Evolutionary conservation across 2,888 invertebrate genomes (phyloP), one percentile per base, ranked within the genome.

Genomic region (Blera fallax): DNA sequence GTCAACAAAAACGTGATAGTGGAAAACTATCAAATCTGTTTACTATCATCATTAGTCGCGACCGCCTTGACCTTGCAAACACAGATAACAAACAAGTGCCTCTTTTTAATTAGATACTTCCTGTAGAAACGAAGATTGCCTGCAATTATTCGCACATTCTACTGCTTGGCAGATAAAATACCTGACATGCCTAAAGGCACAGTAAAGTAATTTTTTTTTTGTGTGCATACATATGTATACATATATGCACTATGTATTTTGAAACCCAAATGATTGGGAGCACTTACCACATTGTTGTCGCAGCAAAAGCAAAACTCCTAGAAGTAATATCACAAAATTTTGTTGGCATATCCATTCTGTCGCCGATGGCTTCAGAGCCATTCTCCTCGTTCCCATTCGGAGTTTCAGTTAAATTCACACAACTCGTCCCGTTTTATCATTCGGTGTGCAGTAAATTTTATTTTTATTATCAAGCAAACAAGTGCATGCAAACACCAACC

Each of bases 221-320:
- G n/a, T n/a, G n/a, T n/a, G n/a, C n/a, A n/a, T n/a, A n/a, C n/a
- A n/a, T n/a, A n/a, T n/a, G n/a, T n/a, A n/a, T n/a, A n/a, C n/a
- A n/a, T n/a, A n/a, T n/a, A n/a, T n/a, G n/a, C n/a, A n/a, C 8
- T 40, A 27, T 27, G 24, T 40, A n/a, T n/a, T n/a, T n/a, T n/a
- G n/a, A n/a, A n/a, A n/a, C n/a, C n/a, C n/a, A n/a, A n/a, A n/a
- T n/a, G n/a, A n/a, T n/a, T n/a, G n/a, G n/a, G n/a, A n/a, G n/a
- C n/a, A 85, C 85, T 85, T 29, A 85, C 85, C 85, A 67, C 74
- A 85, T 78, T 69, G 32, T 64, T 56, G 79, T 56, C 43, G 70
- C 50, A 76, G 40, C 7, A 76, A 65, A 34, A 70, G 21, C 7
- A 40, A 2, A 16, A 54, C 27, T 64, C 67, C 80, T 16, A 85